Percentiles rank a stretch among this genome's conserved stretches.
Evolutionary conservation across 2,797 vertebrate species (phyloP).

Genomic region (Pempheris klunzingeri): DNA sequence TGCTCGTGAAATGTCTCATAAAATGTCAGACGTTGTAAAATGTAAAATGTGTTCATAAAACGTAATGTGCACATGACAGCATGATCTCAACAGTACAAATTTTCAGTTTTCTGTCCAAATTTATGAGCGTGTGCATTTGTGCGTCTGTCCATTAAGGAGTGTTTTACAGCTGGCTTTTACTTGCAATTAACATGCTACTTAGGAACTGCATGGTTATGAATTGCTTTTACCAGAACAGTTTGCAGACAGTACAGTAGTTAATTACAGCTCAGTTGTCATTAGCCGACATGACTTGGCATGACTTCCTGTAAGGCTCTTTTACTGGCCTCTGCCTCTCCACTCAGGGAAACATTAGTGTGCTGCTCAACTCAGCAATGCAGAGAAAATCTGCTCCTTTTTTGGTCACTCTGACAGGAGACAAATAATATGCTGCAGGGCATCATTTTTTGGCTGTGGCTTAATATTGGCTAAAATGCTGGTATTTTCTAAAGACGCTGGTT

Average conservation of each 20-base stretch:
- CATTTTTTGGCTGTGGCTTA: slow-evolving; percentile 16
- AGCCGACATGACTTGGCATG: slow-evolving; percentile 50
- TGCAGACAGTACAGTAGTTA: slow-evolving; percentile 43
- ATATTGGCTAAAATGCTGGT: neutral
- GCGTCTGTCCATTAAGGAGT: neutral
- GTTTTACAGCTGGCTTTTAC: slow-evolving; percentile 31
- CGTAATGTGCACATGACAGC: slow-evolving; percentile 5
- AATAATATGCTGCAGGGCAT: neutral
- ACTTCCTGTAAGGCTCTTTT: slow-evolving; percentile 63
- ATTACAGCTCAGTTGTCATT: slow-evolving; percentile 60
- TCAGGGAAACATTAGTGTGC: slow-evolving; percentile 50
- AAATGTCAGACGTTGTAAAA: no score
- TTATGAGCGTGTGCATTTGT: slow-evolving; percentile 4
- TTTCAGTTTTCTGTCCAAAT: neutral
- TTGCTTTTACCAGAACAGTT: slow-evolving; percentile 51
- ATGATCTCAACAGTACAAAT: slow-evolving; percentile 13
- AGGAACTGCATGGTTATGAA: slow-evolving; percentile 35
- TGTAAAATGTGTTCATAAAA: slow-evolving; percentile 23
- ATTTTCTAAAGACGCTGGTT: slow-evolving; percentile 9
- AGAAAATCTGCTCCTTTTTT: slow-evolving; percentile 13
- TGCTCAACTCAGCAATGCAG: slow-evolving; percentile 18
- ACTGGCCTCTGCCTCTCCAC: slow-evolving; percentile 33
- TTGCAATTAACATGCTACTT: slow-evolving; percentile 50
- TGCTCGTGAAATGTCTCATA: slow-evolving; percentile 14
- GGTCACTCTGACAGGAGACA: slow-evolving; percentile 5